phyloP scores from a whole-genome alignment of 2,888 invertebrate genomes.

The Apamea sordens region DNA sequence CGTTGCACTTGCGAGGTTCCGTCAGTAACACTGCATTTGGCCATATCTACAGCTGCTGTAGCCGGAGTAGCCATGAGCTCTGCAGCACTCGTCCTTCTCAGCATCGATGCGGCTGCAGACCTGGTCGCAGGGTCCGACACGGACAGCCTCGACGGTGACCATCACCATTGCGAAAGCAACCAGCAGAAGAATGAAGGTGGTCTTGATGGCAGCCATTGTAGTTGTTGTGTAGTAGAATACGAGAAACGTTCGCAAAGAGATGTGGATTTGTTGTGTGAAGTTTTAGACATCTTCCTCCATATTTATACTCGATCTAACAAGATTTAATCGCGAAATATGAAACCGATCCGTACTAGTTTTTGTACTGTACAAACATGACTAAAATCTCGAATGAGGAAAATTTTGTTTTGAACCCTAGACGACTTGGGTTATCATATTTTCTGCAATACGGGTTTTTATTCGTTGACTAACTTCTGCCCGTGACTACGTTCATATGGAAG shows the following conservation, averaged over 20 bases:
- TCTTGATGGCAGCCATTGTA: constrained; percentile 43
- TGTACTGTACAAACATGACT: not conserved
- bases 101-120: constrained; percentile 19
- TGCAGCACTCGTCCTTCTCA: constrained; percentile 44
- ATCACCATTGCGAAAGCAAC: constrained; percentile 44
- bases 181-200: constrained; percentile 36
- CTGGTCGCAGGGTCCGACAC: constrained; percentile 37
- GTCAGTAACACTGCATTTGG: constrained; percentile 2
- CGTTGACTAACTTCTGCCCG: too few relatives aligned
- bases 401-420: constrained; percentile 3
- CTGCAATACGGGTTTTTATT: too few relatives aligned
- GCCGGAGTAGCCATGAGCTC: constrained; percentile 24
- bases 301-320: not conserved
- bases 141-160: constrained; percentile 35
- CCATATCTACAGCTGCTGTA: not conserved
- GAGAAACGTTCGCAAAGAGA: not conserved
- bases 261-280: constrained; percentile 3
- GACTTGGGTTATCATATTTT: not conserved
- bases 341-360: fast-evolving
- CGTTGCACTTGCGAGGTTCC: constrained; percentile 14
- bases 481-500: too few relatives aligned
- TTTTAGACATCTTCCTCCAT: not conserved
- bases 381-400: not conserved
- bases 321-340: not conserved
- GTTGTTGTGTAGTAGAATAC: constrained; percentile 1